Evolutionary conservation across 2,888 invertebrate genomes (phyloP), one percentile per base, ranked within the genome.

Genomic region (Hirtodrosophila cameraria): DNA sequence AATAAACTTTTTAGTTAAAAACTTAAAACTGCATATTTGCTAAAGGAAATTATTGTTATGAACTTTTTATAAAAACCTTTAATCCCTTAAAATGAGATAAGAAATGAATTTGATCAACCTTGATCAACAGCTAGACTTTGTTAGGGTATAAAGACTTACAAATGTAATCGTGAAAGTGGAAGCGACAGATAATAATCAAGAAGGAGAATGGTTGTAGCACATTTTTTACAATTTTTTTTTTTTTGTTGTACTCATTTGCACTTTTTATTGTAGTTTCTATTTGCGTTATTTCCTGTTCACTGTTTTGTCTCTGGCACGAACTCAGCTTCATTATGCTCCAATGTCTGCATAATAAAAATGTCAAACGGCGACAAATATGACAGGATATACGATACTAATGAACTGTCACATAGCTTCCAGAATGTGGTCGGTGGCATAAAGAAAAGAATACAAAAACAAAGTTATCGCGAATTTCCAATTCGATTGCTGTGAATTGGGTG

Each of bases 301-400:
- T 48, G 39, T 42, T 50, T 45, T 54, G 53, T 55, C 25, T 27
- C 27, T 46, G 57, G 38, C 43, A 13, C 20, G 41, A 42, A 18
- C 2, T 16, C 6, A n/a, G 60, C 52, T 73, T 74, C 65, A 63
- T 75, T 71, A 60, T 61, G 61, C 59, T 68, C 25, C 36, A 20
- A 49, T 41, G 15, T 42, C 36, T n/a, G 42, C 55, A 67, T 59
- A 69, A 69, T 72, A 80, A 67, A 76, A 86, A 66, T 73, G 85
- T 69, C 84, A 86, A 73, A 60, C 48, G 52, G 42, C 57, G 69
- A 81, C 73, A 80, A 82, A 87, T 82, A 66, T 82, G 72, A 70
- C 66, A 78, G 79, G 72, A 87, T 82, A 65, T 60, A 53, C 71
- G 52, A 36, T 59, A 68, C 83, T 82, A 87, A 82, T 85, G 87